Evolutionary conservation across 2,113 vertebrate species (phyloP).

Genomic region (Illadopsis cleaveri): DNA sequence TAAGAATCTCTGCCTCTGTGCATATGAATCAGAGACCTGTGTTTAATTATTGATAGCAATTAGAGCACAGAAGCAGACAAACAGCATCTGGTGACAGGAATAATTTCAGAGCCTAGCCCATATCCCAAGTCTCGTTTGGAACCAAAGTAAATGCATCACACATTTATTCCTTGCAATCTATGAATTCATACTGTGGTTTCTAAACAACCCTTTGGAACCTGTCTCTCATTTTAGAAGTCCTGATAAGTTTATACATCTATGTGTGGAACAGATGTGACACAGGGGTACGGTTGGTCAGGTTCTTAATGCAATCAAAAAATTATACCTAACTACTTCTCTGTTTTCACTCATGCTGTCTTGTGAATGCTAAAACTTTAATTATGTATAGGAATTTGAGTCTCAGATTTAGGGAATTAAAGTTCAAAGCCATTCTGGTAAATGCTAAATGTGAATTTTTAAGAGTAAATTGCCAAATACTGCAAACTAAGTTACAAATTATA

Average conservation of each 20-base stretch:
- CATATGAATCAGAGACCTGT: constrained; percentile 77
- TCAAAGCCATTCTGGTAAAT: neutral
- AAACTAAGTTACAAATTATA: neutral
- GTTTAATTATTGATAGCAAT: constrained; percentile 82
- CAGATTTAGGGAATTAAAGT: neutral
- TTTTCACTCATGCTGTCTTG: neutral
- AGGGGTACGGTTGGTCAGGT: neutral
- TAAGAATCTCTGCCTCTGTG: constrained; percentile 71
- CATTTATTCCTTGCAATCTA: neutral
- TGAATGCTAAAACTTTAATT: constrained; percentile 5
- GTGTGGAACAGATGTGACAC: neutral
- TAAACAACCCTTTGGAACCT: neutral
- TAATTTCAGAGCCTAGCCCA: neutral
- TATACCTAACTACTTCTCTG: neutral
- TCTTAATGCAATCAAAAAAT: neutral
- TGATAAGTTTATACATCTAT: neutral
- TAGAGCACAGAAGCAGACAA: constrained; percentile 79
- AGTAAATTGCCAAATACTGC: neutral
- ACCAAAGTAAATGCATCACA: constrained; percentile 19
- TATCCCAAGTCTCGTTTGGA: constrained; percentile 8
- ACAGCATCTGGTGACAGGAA: constrained; percentile 77
- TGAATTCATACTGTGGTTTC: neutral
- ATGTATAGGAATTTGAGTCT: neutral
- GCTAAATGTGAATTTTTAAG: neutral
- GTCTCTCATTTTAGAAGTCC: neutral